phyloP scores from a whole-genome alignment of 2,797 vertebrate genomes.

The Sebastes alutus region DNA sequence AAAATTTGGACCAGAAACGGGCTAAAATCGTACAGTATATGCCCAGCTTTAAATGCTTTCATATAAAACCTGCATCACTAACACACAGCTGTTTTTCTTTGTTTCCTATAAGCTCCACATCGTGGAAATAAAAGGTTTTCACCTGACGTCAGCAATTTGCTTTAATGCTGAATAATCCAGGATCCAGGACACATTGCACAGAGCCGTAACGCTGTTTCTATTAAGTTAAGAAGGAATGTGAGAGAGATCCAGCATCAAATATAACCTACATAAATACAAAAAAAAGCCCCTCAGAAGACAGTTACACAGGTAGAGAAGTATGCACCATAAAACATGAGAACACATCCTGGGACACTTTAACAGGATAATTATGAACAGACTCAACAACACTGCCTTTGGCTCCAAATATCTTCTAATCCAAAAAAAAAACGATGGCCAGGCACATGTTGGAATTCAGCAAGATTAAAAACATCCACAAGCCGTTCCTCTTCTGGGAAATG shows the following conservation, averaged over 20 bases:
- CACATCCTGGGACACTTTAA: conserved; percentile 75
- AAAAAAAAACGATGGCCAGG: conserved; percentile 38
- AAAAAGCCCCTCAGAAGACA: conserved; percentile 33
- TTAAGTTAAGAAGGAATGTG: conserved; percentile 15
- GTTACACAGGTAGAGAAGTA: conserved; percentile 79
- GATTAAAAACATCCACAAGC: conserved; percentile 38
- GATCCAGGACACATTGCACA: not conserved
- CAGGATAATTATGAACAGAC: conserved; percentile 79
- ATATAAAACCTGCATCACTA: not conserved
- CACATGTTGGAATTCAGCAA: conserved; percentile 47
- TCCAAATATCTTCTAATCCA: conserved; percentile 51
- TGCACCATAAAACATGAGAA: conserved; percentile 75
- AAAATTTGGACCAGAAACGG: rapidly evolving
- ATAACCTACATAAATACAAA: not conserved
- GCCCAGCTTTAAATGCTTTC: not conserved
- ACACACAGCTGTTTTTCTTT: not conserved
- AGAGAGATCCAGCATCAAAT: conserved; percentile 12
- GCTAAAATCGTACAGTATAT: too few relatives aligned
- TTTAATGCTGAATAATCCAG: not conserved
- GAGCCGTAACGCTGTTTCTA: not conserved
- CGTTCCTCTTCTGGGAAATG: conserved; percentile 11
- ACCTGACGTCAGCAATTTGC: not conserved
- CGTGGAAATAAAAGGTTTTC: not conserved
- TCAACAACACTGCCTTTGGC: conserved; percentile 51
- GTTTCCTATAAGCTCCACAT: not conserved